Conservation (phyloP, 2,888 invertebrate genomes). For the Autographa gamma region DNA sequence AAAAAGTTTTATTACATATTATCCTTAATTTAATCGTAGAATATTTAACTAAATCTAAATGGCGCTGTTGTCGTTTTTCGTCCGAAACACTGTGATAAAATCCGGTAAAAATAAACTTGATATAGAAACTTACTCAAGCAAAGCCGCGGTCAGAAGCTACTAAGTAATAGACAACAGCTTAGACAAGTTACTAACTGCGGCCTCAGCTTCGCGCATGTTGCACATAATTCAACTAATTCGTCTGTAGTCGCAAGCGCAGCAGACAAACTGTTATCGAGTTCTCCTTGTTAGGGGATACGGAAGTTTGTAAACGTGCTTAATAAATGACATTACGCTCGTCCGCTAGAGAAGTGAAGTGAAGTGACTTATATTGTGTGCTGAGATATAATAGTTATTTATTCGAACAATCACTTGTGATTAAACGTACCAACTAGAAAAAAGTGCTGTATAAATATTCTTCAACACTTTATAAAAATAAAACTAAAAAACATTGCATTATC, state of each 20-base stretch:
- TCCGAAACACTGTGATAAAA: neutral
- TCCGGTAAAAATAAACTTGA: neutral
- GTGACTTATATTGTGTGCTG: neutral
- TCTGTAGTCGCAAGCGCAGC: neutral
- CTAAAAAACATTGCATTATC: too few relatives aligned
- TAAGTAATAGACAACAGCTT: neutral
- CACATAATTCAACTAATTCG: neutral
- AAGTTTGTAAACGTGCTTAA: neutral
- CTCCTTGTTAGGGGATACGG: neutral
- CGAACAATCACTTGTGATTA: too few relatives aligned
- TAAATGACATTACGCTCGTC: neutral
- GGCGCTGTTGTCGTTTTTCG: neutral
- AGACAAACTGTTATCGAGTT: neutral
- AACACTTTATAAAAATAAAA: too few relatives aligned
- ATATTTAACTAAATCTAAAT: too few relatives aligned
- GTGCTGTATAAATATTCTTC: too few relatives aligned
- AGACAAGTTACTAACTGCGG: neutral
- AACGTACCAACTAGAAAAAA: too few relatives aligned
- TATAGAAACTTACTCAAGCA: neutral
- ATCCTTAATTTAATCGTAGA: too few relatives aligned
- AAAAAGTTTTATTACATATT: too few relatives aligned
- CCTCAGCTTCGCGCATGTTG: neutral
- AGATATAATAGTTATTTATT: neutral
- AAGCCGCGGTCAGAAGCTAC: neutral
- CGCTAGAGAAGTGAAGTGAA: neutral